Base-by-base conservation (phyloP, 1,140 invertebrate species). In the Dreissena rostriformis region DNA sequence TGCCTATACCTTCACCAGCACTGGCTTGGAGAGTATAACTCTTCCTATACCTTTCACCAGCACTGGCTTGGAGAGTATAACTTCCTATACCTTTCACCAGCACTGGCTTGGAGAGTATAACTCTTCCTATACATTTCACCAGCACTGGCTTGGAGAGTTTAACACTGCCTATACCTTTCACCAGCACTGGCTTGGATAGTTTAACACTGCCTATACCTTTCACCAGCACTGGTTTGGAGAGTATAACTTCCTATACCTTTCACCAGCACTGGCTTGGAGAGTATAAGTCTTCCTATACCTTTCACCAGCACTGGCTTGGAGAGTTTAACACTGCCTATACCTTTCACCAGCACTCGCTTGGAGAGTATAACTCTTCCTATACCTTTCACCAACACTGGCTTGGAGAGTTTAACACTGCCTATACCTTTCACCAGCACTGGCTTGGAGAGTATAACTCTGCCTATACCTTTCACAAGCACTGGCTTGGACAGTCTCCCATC, bases 121-220 rank as follows among this genome's bases (percentile, higher is more conserved):
- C n/a, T n/a, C n/a, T n/a, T n/a, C n/a, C n/a, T n/a, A n/a, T 67
- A 77, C 75, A 61, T 77, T 67, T 77, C 11, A 63, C 26, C 0
- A 77, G 39, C 11, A 15, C 28, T 6, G 61, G 63, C 8, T 66
- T 52, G 10, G 75, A 51, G 57, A 52, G 39, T 17, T 12, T 66
- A 66, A 26, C 10, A 66, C 11, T 10, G 28, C 49, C 67, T 22
- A 39, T 67, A 77, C 75, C 75, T 77, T 67, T 77, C 11, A 63
- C 26, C 0, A 77, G 39, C 11, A 15, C 28, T 6, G 61, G 63
- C 8, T 66, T 52, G 10, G 75, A 51, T 24, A 52, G 39, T 17
- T 14, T 14, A n/a, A 57, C n/a, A 14, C 55, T 14, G n/a, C 12
- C n/a, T 57, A 57, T 67, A 77, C 75, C 75, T 77, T 67, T 77